Conservation (phyloP, 2,113 vertebrate species). For the Parotia lawesii region DNA sequence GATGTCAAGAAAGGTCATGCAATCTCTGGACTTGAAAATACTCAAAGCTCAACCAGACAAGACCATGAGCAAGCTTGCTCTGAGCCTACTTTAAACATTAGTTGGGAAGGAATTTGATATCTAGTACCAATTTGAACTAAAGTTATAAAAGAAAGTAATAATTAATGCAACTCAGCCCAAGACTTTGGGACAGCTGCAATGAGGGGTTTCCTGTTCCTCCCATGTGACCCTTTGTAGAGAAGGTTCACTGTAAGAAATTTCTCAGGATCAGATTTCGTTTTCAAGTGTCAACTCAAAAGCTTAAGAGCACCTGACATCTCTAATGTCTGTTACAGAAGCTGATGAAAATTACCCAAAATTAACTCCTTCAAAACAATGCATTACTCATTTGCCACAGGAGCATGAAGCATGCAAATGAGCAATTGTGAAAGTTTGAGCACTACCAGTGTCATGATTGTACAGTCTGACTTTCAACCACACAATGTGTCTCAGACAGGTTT, state of each 20-base stretch:
- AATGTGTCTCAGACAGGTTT: not conserved
- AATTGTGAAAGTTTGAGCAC: not conserved
- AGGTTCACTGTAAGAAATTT: not conserved
- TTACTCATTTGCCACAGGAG: not conserved
- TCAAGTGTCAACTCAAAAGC: not conserved
- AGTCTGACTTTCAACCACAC: not conserved
- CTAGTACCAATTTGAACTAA: not conserved
- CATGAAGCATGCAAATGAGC: not conserved
- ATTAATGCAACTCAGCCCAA: not conserved
- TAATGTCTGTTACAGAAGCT: not conserved
- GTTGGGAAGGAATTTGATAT: not conserved
- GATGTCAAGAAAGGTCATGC: not conserved
- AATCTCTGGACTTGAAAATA: not conserved
- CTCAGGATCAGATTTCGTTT: not conserved
- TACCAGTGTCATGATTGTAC: not conserved
- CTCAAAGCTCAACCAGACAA: not conserved
- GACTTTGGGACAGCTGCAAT: not conserved
- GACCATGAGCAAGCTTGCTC: not conserved
- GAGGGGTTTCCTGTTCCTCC: not conserved
- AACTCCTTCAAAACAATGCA: not conserved
- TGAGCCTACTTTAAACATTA: not conserved
- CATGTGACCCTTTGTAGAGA: not conserved
- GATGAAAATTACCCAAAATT: not conserved
- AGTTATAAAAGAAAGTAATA: not conserved
- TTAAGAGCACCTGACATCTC: not conserved